Evolutionary conservation across 2,797 vertebrate genomes (phyloP).

Genomic region (Paguma larvata): DNA sequence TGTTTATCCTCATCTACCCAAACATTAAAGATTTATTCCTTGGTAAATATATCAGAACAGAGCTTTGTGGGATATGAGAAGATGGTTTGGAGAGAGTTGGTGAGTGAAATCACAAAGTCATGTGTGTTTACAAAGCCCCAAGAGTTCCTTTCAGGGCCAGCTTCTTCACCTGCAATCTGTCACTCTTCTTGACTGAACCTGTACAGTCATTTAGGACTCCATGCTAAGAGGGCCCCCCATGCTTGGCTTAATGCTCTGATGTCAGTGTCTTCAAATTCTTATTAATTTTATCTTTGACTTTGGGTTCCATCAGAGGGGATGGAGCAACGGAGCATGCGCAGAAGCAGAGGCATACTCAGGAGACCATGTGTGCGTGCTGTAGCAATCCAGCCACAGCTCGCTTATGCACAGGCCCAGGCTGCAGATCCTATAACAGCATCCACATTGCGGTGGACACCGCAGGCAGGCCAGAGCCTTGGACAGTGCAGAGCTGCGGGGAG

Average conservation of each 20-base stretch:
- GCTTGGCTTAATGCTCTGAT: neutral
- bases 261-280: neutral
- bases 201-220: neutral
- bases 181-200: too few relatives aligned
- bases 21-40: neutral
- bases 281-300: neutral
- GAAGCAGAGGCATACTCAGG: neutral
- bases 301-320: neutral
- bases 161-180: neutral
- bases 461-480: neutral
- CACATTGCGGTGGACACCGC: rapidly evolving
- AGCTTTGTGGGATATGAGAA: neutral
- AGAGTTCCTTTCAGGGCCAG: neutral
- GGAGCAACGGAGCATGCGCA: rapidly evolving
- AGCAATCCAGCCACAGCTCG: too few relatives aligned
- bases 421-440: neutral
- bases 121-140: neutral
- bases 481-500: neutral
- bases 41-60: neutral
- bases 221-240: neutral
- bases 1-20: neutral
- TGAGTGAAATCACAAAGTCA: neutral
- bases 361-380: rapidly evolving
- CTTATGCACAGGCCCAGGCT: neutral
- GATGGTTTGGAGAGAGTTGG: neutral